Base-by-base conservation (phyloP, 2,888 invertebrate species). In the Carterocephalus palaemon region DNA sequence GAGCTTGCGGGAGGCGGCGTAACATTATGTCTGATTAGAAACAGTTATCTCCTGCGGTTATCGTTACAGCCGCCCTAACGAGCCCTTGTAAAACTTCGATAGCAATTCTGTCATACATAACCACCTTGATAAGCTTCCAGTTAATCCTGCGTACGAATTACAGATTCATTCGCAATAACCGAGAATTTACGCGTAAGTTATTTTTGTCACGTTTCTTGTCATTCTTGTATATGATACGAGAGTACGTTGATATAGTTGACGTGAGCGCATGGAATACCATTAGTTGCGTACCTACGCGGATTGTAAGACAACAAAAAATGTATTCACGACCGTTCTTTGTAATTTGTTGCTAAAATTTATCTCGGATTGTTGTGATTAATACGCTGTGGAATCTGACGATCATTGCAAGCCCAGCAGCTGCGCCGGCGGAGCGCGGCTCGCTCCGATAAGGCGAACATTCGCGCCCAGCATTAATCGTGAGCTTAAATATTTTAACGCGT, bases 401-500 rank as follows among this genome's bases (percentile, higher is more conserved):
- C 57, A 66, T 61, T 61, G 56, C 49, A 28, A 43, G 46, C 49
- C 46, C 58, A 64, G 57, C 71, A 75, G 69, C 70, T 75, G 73
- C 58, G 67, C 57, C 60, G 33, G 12, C 34, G 43, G 51, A 54
- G 59, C 62, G 60, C 67, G 62, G 65, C 62, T 62, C 63, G 64
- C 59, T 66, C 67, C 72, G 75, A 74, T 75, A 77, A 79, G 73
- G 68, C 69, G 67, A 65, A 65, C 65, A 70, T 70, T 69, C 70
- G 64, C 73, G 62, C 66, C 68, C 67, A 62, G 72, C 82, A 84
- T 84, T 85, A 84, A 84, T 83, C 84, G 82, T 75, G 71, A 76
- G 80, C 81, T 85, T 85, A 82, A 84, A 86, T 83, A 84, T 85
- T 86, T 84, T 83, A 85, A 85, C 84, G 80, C 84, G 80, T 80